Evolutionary conservation across 2,797 vertebrate genomes (phyloP), one percentile per base, ranked within the genome.

Genomic region (Lepus oiostolus): DNA sequence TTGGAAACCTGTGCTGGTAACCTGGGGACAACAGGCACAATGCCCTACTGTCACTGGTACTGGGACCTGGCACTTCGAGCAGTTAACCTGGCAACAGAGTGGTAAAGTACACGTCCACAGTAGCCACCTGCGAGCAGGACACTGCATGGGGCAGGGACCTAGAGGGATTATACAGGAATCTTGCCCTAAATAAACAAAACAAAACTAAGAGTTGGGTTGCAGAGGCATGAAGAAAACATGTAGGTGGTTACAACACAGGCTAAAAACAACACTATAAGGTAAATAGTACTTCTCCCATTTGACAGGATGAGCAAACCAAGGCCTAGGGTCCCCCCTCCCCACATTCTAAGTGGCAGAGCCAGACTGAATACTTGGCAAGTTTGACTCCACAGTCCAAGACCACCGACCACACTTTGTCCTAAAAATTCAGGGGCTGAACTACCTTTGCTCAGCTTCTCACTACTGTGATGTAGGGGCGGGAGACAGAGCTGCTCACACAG

Each of bases 231-330:
- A 50, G 58, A 83, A 74, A 94, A 58, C 58, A 60, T 0, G 7
- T 11, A 42, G 30, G 68, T 5, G 63, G 74, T 54, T 72, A 28
- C 2, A 32, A 22, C 7, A 12, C 10, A 81, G 70, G 52, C 68
- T 71, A 30, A 70, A 30, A 50, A 17, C n/a, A 26, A n/a, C 70
- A 83, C 22, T 82, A 30, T 5, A 16, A 60, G 75, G 22, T 17
- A 28, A n/a, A 7, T 2, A 21, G 42, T 1, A 10, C 8, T 38
- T 9, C 26, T 47, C 62, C 85, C 14, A 3, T 38, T 86, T 65
- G 17, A 75, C 35, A 80, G 79, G 42, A 63, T 28, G 74, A 68
- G 68, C 65, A 90, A 90, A 77, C 77, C 1, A 54, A 91, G 54
- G 77, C 19, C 82, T 58, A 54, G 85, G 54, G 84, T 67, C 62